Percentiles rank a stretch among this genome's conserved stretches.
Conservation (phyloP, 2,113 vertebrate species). For the Oriolus oriolus region DNA sequence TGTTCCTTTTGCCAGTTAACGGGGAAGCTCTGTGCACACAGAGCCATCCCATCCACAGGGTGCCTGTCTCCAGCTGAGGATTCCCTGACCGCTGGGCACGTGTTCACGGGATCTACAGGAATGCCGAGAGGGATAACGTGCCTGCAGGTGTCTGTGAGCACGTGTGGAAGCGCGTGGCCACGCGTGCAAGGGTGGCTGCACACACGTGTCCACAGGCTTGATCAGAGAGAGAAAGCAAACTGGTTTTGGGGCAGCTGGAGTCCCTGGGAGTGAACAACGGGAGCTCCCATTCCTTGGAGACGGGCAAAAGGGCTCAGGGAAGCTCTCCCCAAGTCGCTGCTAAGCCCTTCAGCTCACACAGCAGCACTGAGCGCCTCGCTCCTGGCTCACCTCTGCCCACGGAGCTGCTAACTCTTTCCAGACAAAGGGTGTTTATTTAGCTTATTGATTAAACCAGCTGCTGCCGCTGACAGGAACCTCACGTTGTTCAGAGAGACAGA, state of each 20-base stretch:
- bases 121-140: not conserved
- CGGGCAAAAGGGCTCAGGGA: not conserved
- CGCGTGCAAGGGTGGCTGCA: not conserved
- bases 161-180: too few species aligned
- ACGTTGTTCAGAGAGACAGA: not conserved
- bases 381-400: not conserved
- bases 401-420: constrained; percentile 39
- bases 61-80: not conserved
- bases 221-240: not conserved
- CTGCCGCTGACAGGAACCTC: constrained; percentile 1
- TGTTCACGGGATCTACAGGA: not conserved
- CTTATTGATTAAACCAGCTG: constrained; percentile 37
- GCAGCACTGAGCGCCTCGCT: not conserved
- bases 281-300: not conserved
- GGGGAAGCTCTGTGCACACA: not conserved
- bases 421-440: constrained; percentile 42
- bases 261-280: not conserved
- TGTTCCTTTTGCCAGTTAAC: not conserved
- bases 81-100: not conserved
- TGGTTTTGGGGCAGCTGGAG: not conserved
- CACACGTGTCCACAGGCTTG: not conserved
- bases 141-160: not conserved
- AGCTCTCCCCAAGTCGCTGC: not conserved
- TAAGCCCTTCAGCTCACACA: not conserved
- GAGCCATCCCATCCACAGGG: not conserved